Conservation (phyloP, 2,113 vertebrate species). For the Hirundichthys speculiger region DNA sequence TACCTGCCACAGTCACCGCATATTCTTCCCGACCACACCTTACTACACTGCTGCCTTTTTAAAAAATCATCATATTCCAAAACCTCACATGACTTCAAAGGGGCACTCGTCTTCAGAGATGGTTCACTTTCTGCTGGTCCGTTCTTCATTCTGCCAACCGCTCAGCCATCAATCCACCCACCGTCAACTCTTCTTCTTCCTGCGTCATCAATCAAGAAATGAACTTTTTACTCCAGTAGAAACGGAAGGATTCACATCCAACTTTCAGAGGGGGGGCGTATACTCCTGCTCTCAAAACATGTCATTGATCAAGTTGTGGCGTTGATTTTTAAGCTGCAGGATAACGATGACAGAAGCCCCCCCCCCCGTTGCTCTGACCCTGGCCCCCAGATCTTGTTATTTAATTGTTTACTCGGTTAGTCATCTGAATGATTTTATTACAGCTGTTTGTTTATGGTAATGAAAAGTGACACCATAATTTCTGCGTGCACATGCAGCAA, state of each 20-base stretch:
- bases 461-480: too few species aligned
- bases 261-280: background rate
- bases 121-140: conserved; percentile 40
- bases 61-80: conserved; percentile 30
- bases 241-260: conserved; percentile 37
- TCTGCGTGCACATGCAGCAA: too few species aligned
- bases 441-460: too few species aligned
- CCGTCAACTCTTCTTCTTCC: conserved; percentile 25
- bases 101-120: conserved; percentile 24
- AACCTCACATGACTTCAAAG: conserved; percentile 41
- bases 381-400: too few species aligned
- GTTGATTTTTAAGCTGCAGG: background rate
- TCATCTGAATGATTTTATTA: too few species aligned
- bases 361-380: background rate
- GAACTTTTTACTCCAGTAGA: conserved; percentile 52
- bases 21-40: background rate
- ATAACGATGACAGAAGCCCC: too few species aligned
- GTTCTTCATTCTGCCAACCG: conserved; percentile 33
- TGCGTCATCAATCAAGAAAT: conserved; percentile 55
- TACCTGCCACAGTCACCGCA: background rate
- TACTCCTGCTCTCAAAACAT: background rate
- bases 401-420: too few species aligned
- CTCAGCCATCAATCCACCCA: conserved; percentile 47
- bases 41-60: conserved; percentile 1
- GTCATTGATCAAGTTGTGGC: too few species aligned